These are phyloP conservation scores for Leptopilina syphax DNA, from an alignment of 2,888 invertebrate genomes.

Conservation along the genomic window DNA sequence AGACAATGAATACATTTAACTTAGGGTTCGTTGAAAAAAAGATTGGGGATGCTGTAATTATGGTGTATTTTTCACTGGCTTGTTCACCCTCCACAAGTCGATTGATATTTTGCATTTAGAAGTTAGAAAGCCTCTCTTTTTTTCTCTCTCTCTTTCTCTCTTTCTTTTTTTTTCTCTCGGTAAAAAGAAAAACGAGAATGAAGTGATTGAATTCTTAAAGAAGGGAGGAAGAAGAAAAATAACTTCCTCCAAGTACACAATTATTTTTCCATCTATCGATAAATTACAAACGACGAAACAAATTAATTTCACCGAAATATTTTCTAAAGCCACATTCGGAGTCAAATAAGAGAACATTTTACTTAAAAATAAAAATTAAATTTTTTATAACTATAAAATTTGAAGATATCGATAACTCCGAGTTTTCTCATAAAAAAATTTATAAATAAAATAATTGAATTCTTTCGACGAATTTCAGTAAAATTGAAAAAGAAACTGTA, in stretches of 20 bases:
- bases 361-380: too few species aligned
- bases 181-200: slow-evolving; percentile 48
- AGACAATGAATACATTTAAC: slow-evolving; percentile 68
- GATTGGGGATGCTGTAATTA: slow-evolving; percentile 70
- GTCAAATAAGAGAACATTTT: too few species aligned
- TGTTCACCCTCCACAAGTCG: slow-evolving; percentile 66
- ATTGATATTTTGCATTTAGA: slow-evolving; percentile 76
- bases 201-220: slow-evolving; percentile 17
- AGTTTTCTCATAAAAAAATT: too few species aligned
- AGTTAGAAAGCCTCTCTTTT: slow-evolving; percentile 47
- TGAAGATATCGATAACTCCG: too few species aligned
- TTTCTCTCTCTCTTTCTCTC: too few species aligned
- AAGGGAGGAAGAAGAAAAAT: neutral
- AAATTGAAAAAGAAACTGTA: too few species aligned
- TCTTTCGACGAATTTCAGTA: too few species aligned
- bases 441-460: too few species aligned
- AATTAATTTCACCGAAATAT: too few species aligned
- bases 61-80: slow-evolving; percentile 73
- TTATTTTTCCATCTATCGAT: neutral
- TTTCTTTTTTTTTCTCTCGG: neutral
- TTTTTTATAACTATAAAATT: too few species aligned
- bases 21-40: slow-evolving; percentile 58
- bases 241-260: neutral
- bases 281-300: neutral
- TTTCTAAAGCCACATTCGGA: too few species aligned